Conservation (phyloP, 2,113 vertebrate species). For the Pogonocichla stellata region DNA sequence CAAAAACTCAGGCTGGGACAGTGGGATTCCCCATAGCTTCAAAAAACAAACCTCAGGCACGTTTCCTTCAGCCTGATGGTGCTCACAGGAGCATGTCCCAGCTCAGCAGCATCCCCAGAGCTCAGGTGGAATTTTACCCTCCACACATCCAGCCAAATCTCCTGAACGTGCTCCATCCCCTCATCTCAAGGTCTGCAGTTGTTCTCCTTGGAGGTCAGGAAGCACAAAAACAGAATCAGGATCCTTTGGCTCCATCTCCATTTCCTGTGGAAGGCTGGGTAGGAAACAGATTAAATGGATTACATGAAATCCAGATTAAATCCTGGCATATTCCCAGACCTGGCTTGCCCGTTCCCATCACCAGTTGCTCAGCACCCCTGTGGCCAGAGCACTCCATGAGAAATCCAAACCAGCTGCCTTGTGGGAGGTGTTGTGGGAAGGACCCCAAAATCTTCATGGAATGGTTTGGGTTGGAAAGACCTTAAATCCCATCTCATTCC, state of each 20-base stretch:
- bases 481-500: neutral
- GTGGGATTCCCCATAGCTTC: neutral
- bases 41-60: neutral
- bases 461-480: neutral
- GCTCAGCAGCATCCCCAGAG: neutral
- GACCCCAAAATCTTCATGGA: neutral
- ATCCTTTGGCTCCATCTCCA: neutral
- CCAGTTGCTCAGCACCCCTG: neutral
- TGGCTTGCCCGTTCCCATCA: neutral
- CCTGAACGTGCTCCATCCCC: neutral
- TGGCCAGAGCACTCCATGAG: neutral
- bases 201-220: neutral
- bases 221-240: neutral
- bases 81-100: neutral
- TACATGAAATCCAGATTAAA: slow-evolving; percentile 58
- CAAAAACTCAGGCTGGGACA: neutral
- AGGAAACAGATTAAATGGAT: slow-evolving; percentile 50
- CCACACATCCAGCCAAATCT: neutral
- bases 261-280: slow-evolving; percentile 38
- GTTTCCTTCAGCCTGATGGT: neutral
- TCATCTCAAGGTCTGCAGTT: neutral
- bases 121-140: neutral
- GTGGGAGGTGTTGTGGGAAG: neutral
- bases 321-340: neutral
- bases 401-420: neutral